Base-by-base conservation (phyloP, 1,140 invertebrate genomes). In the Calephelis nemesis region DNA sequence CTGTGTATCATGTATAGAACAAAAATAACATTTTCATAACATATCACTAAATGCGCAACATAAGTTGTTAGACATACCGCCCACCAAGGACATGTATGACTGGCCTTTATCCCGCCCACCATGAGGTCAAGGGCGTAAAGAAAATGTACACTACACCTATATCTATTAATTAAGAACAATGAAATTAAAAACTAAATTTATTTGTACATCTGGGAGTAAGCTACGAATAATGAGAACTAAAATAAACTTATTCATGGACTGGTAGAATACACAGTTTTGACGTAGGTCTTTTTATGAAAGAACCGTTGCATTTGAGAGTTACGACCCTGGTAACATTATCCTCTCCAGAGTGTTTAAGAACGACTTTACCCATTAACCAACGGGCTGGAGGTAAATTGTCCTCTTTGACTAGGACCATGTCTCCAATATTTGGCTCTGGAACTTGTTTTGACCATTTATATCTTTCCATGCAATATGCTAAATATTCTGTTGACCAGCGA, bases 261-360 rank as follows among this genome's bases (percentile, higher is more conserved):
- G 72, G 69, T 5, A 71, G 52, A 10, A 71, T 45, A 64, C 60
- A 63, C 49, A 74, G 15, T 71, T 74, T 74, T 0, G 70, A 69
- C 4, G 66, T 63, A 39, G 70, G 70, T 60, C 70, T 64, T 49
- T 74, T 74, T 65, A 74, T 68, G 47, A 69, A 52, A 9, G 60
- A 68, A 58, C 67, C 62, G 12, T 72, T 72, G 69, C 65, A 74
- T 13, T 58, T 52, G 15, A 74, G 62, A 62, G 54, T 69, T 19
- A 72, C 70, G 19, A 74, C 73, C 13, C 73, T 64, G 8, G 68
- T 72, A 47, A 72, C 39, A 13, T 65, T 60, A 64, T 74, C 73
- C 58, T 49, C n/a, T 47, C 73, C 73, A 10, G 73, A 65, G 40
- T 74, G 73, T 13, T 72, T 74, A 9, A 65, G 11, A 9, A 49